phyloP scores from a whole-genome alignment of 2,797 vertebrate genomes.

The Syngnathus acus region DNA sequence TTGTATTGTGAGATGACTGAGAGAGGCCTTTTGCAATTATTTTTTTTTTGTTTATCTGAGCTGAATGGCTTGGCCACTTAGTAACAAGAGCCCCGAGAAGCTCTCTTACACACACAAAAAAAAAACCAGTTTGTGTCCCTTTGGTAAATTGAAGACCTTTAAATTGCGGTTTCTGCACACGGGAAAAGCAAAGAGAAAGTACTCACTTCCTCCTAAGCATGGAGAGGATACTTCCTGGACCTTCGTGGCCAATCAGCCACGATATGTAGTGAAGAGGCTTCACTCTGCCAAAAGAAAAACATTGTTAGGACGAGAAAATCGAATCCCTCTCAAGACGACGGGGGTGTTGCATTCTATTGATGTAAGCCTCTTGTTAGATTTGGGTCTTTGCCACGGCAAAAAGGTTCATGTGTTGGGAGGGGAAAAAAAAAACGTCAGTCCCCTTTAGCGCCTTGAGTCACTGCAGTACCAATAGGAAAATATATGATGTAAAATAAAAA shows the following conservation, averaged over 20 bases:
- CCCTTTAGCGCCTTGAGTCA: too few species aligned
- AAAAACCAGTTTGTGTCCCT: slow-evolving; percentile 17
- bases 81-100: slow-evolving; percentile 42
- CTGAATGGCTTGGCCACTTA: slow-evolving; percentile 47
- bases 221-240: slow-evolving; percentile 92
- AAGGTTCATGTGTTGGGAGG: not conserved
- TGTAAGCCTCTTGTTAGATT: not conserved
- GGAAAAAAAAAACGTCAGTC: not conserved
- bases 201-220: slow-evolving; percentile 88
- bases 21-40: not conserved
- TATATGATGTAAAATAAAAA: not conserved
- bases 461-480: too few species aligned
- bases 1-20: slow-evolving; percentile 28
- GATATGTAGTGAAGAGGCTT: slow-evolving; percentile 97
- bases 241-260: slow-evolving; percentile 96
- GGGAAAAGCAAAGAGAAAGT: slow-evolving; percentile 44
- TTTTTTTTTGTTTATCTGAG: slow-evolving; percentile 9
- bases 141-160: slow-evolving; percentile 54
- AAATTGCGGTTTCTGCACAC: slow-evolving; percentile 51
- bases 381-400: not conserved
- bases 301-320: slow-evolving; percentile 1
- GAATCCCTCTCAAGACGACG: not conserved
- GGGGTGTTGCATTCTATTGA: not conserved
- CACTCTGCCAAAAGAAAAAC: slow-evolving; percentile 68
- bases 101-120: slow-evolving; percentile 26